These are phyloP conservation scores for Axis porcinus DNA, from an alignment of 2,113 vertebrate species.

Conservation along the genomic window DNA sequence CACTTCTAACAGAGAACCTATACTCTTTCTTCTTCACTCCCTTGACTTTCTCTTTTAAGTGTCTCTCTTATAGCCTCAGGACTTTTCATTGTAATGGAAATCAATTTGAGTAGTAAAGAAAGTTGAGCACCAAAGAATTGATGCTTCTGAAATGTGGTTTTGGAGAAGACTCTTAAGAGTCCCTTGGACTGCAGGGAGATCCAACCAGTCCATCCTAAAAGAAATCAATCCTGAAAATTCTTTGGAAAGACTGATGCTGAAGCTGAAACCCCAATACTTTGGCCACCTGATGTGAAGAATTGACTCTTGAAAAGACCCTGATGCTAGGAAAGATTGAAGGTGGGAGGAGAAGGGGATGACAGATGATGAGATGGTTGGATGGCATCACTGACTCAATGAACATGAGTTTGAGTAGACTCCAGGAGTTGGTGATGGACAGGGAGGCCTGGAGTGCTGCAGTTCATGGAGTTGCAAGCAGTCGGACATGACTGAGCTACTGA, in stretches of 20 bases:
- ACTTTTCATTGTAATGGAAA: not conserved
- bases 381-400: too few species aligned
- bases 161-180: not conserved
- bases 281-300: not conserved
- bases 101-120: not conserved
- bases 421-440: too few species aligned
- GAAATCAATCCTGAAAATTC: not conserved
- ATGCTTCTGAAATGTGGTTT: not conserved
- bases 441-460: too few species aligned
- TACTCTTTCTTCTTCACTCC: too few species aligned
- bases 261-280: not conserved
- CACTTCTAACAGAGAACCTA: not conserved
- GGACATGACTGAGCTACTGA: accelerated
- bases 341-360: not conserved
- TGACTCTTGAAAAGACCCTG: not conserved
- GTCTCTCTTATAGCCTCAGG: not conserved
- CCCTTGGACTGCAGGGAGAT: not conserved
- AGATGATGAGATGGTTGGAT: not conserved
- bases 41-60: not conserved
- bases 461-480: too few species aligned
- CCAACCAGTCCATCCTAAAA: not conserved
- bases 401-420: too few species aligned
- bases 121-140: not conserved
- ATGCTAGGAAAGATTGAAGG: not conserved
- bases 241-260: not conserved